Evolutionary conservation across 2,797 vertebrate genomes (phyloP).

Genomic region (Propithecus deckenii): DNA sequence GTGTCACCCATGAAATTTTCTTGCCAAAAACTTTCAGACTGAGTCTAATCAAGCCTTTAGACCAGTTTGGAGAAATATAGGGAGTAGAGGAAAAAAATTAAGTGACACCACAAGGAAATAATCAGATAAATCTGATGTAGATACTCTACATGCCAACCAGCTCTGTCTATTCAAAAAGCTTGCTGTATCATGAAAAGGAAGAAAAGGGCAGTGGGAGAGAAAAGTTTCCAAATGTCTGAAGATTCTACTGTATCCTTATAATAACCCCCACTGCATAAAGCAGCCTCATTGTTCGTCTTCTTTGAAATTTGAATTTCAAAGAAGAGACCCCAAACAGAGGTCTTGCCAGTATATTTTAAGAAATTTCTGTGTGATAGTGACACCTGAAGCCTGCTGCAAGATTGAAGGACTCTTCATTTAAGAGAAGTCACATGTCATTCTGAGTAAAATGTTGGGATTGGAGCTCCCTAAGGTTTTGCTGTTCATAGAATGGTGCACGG

Average conservation of each 20-base stretch:
- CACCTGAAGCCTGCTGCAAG: neutral
- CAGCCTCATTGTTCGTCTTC: neutral
- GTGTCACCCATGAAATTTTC: neutral
- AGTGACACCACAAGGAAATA: neutral
- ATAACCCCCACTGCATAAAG: neutral
- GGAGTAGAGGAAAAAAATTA: neutral
- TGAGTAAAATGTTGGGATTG: neutral
- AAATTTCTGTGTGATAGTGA: neutral
- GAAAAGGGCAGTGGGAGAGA: neutral
- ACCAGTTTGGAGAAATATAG: neutral
- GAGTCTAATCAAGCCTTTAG: neutral
- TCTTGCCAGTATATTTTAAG: neutral
- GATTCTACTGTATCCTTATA: neutral
- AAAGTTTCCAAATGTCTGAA: neutral
- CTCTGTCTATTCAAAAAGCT: neutral
- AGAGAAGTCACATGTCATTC: neutral
- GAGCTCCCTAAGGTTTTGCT: no score
- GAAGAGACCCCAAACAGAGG: neutral
- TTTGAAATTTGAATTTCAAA: neutral
- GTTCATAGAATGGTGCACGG: neutral
- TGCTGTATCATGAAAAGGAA: neutral
- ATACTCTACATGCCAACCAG: neutral
- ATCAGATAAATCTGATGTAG: neutral
- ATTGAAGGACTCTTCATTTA: neutral
- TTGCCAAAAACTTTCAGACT: neutral